phyloP scores from a whole-genome alignment of 2,113 vertebrate genomes.

The Austrofundulus limnaeus region DNA sequence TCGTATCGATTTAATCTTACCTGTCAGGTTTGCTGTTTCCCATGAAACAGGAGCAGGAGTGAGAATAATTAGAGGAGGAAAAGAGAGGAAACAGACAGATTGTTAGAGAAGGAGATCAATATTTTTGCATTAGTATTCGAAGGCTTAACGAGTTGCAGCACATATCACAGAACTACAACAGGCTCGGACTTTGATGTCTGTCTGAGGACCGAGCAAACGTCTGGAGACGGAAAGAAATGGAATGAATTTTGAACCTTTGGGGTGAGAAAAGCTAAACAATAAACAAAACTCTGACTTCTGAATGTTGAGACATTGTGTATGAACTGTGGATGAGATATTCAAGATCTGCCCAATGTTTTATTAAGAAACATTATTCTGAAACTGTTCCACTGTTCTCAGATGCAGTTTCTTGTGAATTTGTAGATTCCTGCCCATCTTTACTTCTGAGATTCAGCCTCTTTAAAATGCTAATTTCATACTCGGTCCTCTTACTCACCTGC shows the following conservation, averaged over 20 bases:
- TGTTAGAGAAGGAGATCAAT: conserved; percentile 75
- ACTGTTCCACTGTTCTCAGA: no score
- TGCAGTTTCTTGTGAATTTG: no score
- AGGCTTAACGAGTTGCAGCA: conserved; percentile 66
- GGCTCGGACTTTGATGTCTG: conserved; percentile 50
- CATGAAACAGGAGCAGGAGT: conserved; percentile 58
- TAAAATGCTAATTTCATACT: no score
- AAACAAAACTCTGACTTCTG: conserved; percentile 3
- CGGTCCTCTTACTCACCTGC: no score
- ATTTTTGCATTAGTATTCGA: conserved; percentile 78
- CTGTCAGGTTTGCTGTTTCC: conserved; percentile 97
- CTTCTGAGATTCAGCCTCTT: no score
- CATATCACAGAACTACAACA: conserved; percentile 45
- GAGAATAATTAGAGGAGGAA: conserved; percentile 62
- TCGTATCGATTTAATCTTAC: conserved; percentile 81
- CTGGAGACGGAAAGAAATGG: conserved; percentile 48
- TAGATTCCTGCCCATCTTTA: no score
- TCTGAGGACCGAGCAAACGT: conserved; percentile 31
- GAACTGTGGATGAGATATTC: no score
- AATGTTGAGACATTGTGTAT: no score
- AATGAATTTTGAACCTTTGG: conserved; percentile 24
- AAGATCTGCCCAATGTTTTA: no score
- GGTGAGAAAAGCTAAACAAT: conserved; percentile 6
- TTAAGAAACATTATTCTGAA: no score
- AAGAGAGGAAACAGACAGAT: conserved; percentile 70